Percentiles rank a stretch among this genome's conserved stretches.
These are phyloP conservation scores for Monodelphis domestica DNA, from an alignment of 2,797 vertebrate species.

Conservation along the genomic window DNA sequence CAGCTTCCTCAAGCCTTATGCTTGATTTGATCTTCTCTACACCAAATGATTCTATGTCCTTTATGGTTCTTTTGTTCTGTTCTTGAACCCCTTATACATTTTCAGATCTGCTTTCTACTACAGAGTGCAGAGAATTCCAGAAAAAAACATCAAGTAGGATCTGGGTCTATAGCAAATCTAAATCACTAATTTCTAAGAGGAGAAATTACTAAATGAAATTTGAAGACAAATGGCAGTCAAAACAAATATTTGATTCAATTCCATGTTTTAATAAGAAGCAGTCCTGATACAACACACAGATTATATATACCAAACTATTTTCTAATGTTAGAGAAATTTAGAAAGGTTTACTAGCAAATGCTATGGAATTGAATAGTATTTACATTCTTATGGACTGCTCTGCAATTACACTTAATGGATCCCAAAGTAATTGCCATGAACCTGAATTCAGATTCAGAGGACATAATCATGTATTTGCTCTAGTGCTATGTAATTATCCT, in stretches of 20 bases:
- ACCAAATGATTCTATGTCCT: too few relatives aligned
- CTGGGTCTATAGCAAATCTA: too few relatives aligned
- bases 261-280: background rate
- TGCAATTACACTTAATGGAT: background rate
- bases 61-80: too few relatives aligned
- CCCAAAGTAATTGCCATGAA: background rate
- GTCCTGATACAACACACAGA: background rate
- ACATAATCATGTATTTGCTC: background rate
- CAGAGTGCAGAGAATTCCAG: too few relatives aligned
- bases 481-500: background rate
- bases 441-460: conserved; percentile 9
- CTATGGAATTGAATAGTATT: background rate
- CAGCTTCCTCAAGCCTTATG: too few relatives aligned
- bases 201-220: conserved; percentile 1
- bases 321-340: background rate
- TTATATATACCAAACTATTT: background rate
- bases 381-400: background rate
- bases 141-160: too few relatives aligned
- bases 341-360: background rate
- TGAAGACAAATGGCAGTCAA: background rate
- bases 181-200: background rate
- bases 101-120: too few relatives aligned
- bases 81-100: too few relatives aligned
- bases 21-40: too few relatives aligned
- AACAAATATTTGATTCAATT: background rate